Evolutionary conservation across 2,797 vertebrate genomes (phyloP), one percentile per base, ranked within the genome.

Genomic region (Anas acuta): DNA sequence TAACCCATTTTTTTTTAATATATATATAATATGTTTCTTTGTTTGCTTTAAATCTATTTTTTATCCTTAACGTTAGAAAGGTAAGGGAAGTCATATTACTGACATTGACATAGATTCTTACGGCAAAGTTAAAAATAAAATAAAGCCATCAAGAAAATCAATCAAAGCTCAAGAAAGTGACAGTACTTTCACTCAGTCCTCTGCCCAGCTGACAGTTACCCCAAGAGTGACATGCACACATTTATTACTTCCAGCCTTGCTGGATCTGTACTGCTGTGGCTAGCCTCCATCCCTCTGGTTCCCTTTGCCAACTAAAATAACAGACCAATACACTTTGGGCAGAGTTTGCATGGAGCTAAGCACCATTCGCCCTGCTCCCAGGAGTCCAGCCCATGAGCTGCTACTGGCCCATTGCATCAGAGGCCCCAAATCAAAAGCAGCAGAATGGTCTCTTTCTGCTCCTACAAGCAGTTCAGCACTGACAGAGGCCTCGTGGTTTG

Each of bases 341-440:
- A 22, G 61, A 12, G n/a, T 47, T 58, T 39, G 49, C 22, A 45
- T 45, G 0, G 1, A 60, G n/a, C 23, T 19, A 56, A 73, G 61
- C 1, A 5, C 7, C 2, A 0, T 70, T 69, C 4, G 0, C 9
- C 2, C 43, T 51, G 32, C 22, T 47, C 64, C 19, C 35, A 2
- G 2, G 26, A n/a, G 26, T 9, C 39, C 21, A n/a, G 69, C 30
- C 51, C 35, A 26, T 62, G 61, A 28, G 13, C 41, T 41, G 6
- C 69, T 13, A 39, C 45, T 53, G 41, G 35, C 12, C 60, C n/a
- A 7, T 28, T 33, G 22, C 18, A 18, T 39, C 61, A 66, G 28
- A 39, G 69, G 75, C 5, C 35, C 28, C 78, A 75, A 57, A 75
- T 4, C 16, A 43, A 57, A 9, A 65, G n/a, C 28, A 83, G 74